phyloP scores from a whole-genome alignment of 2,113 vertebrate species.

The Dasyornis broadbenti region DNA sequence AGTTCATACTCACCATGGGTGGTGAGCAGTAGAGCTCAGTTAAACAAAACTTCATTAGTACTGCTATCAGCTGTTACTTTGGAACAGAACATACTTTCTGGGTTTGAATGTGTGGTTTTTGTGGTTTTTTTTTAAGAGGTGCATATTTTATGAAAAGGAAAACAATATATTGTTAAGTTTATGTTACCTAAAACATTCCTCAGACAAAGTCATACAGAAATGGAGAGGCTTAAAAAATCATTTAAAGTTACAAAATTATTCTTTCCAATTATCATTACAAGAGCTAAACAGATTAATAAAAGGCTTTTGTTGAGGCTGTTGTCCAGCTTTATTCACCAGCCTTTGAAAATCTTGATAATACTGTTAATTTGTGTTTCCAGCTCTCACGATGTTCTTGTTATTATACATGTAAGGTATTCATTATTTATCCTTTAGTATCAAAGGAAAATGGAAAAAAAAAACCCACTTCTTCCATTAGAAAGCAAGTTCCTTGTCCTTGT shows the following conservation, averaged over 20 bases:
- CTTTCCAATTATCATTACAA: background rate
- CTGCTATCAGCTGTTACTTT: background rate
- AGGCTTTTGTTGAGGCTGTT: background rate
- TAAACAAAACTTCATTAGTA: background rate
- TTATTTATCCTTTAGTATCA: background rate
- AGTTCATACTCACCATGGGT: conserved; percentile 59
- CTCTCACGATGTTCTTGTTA: background rate
- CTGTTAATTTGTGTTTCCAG: background rate
- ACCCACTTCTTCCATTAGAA: background rate
- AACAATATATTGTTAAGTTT: background rate
- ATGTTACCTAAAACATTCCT: background rate
- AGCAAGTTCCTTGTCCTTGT: background rate
- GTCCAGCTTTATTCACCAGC: background rate
- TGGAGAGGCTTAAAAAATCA: background rate
- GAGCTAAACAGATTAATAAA: background rate
- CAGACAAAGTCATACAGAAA: background rate
- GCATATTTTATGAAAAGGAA: background rate
- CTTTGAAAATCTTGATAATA: background rate
- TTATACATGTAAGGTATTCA: rapidly evolving
- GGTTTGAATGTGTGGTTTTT: background rate
- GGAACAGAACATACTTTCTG: background rate
- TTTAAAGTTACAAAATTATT: background rate
- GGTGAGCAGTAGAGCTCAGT: conserved; percentile 24
- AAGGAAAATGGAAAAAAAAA: background rate
- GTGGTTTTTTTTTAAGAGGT: background rate